Base-by-base conservation (phyloP, 1,140 invertebrate genomes). In the Phenacoccus solenopsis region DNA sequence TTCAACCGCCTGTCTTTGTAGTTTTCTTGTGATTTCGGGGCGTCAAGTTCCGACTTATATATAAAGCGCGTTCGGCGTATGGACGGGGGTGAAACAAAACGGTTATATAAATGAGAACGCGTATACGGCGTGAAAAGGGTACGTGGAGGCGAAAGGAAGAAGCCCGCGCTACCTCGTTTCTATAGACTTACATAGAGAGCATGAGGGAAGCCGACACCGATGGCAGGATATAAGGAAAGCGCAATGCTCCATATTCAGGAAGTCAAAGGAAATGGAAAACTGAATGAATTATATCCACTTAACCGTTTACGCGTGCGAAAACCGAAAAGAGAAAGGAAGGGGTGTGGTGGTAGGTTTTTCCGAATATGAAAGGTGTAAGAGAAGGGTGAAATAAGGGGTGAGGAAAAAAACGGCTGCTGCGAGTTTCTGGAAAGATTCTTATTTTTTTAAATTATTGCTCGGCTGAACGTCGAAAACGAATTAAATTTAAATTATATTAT, bases 241-340 rank as follows among this genome's bases (percentile, higher is more conserved):
- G 59, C 59, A 64, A 24, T 16, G 59, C 59, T 64, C 59, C 59
- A 64, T 64, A 64, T 64, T 64, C 59, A 64, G 59, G 59, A 64
- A 64, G 59, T 64, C 59, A 27, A 64, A 64, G 59, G 59, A 64
- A 64, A 64, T 64, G 59, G 59, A 64, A 64, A 64, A 27, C 59
- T 64, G 59, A 64, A 64, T 64, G 59, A 64, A 64, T 64, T 64
- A 64, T 64, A 64, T 64, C 59, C 59, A 64, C 59, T 64, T 64
- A 64, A 64, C 59, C 59, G 20, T 64, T 64, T 24, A 64, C 38
- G 5, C 38, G 16, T n/a, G 38, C 38, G 12, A 49, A 4, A 16
- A 5, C 59, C 59, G 20, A 64, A 64, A 24, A 22, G 25, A 64
- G 7, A 4, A 27, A 10, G 22, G 10, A 24, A 20, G 13, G 59